Percentiles rank a stretch among this genome's conserved stretches.
phyloP scores from a whole-genome alignment of 92 coral and sea anemone species.

The Umimayanthus chanpuru region DNA sequence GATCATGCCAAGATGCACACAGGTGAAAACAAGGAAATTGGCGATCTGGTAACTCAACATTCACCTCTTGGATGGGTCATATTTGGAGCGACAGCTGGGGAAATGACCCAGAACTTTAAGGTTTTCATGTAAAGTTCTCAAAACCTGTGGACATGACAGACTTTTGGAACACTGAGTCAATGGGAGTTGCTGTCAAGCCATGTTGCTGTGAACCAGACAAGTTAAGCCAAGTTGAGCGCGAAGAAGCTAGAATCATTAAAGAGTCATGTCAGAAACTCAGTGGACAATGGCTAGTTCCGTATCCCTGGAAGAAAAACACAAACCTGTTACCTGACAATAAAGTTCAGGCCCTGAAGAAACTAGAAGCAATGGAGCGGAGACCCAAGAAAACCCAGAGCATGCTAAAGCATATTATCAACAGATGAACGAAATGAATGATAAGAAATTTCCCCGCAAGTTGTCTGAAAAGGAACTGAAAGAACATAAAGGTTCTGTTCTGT shows the following conservation, averaged over 20 bases:
- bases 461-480: too few relatives aligned
- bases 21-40: neutral
- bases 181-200: conserved; percentile 33
- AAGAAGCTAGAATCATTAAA: too few relatives aligned
- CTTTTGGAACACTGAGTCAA: conserved; percentile 7
- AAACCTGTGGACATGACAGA: conserved; percentile 37
- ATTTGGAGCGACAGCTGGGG: neutral
- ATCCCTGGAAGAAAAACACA: conserved; percentile 60
- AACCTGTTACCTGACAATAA: conserved; percentile 43
- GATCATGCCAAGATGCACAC: neutral
- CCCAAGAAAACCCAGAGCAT: too few relatives aligned
- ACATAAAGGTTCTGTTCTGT: conserved; percentile 19
- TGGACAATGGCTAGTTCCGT: conserved; percentile 59
- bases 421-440: too few relatives aligned
- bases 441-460: too few relatives aligned
- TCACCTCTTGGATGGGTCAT: conserved; percentile 2
- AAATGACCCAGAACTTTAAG: neutral
- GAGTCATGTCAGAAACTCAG: neutral
- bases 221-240: too few relatives aligned
- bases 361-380: neutral
- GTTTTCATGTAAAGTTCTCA: conserved; percentile 24
- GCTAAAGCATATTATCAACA: too few relatives aligned
- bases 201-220: neutral
- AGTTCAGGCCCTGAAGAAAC: neutral
- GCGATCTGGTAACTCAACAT: conserved; percentile 50